Evolutionary conservation across 92 coral and sea anemone genomes (phyloP).

Genomic region (Epizoanthus rinbou): DNA sequence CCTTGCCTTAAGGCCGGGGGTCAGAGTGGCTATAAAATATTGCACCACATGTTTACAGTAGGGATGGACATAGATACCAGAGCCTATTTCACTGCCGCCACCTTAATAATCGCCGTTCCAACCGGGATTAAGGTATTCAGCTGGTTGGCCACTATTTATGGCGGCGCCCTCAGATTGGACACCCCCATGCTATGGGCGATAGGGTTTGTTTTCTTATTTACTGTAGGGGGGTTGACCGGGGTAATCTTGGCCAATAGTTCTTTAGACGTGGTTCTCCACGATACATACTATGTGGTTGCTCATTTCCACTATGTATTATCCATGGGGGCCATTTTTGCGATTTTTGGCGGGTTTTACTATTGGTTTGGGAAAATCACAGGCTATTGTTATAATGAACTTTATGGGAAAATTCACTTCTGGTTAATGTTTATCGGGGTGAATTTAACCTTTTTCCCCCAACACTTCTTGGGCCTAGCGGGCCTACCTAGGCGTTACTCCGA

Average conservation of each 20-base stretch:
- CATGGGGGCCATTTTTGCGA: constrained; percentile 88
- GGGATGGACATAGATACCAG: constrained; percentile 88
- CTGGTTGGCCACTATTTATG: constrained; percentile 85
- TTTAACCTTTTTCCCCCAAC: constrained; percentile 87
- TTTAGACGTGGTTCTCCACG: constrained; percentile 79
- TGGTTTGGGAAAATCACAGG: constrained; percentile 87
- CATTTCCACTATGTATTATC: constrained; percentile 86
- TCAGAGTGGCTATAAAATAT: constrained; percentile 42
- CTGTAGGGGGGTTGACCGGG: constrained; percentile 86
- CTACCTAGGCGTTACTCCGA: constrained; percentile 89
- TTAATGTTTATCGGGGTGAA: constrained; percentile 89
- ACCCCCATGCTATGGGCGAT: constrained; percentile 86
- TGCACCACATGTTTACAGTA: constrained; percentile 50
- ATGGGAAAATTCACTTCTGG: constrained; percentile 87
- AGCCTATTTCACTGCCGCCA: constrained; percentile 92
- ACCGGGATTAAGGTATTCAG: constrained; percentile 92
- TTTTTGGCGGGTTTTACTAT: constrained; percentile 81
- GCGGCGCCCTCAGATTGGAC: constrained; percentile 74
- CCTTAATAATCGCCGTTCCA: constrained; percentile 86
- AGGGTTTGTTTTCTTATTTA: constrained; percentile 85
- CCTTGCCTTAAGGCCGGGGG: constrained; percentile 43
- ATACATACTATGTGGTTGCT: constrained; percentile 89
- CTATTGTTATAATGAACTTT: constrained; percentile 78
- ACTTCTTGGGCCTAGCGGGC: constrained; percentile 85
- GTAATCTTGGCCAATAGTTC: constrained; percentile 82